These are phyloP conservation scores for Brenthis daphne DNA, from an alignment of 2,888 invertebrate genomes.

Conservation along the genomic window DNA sequence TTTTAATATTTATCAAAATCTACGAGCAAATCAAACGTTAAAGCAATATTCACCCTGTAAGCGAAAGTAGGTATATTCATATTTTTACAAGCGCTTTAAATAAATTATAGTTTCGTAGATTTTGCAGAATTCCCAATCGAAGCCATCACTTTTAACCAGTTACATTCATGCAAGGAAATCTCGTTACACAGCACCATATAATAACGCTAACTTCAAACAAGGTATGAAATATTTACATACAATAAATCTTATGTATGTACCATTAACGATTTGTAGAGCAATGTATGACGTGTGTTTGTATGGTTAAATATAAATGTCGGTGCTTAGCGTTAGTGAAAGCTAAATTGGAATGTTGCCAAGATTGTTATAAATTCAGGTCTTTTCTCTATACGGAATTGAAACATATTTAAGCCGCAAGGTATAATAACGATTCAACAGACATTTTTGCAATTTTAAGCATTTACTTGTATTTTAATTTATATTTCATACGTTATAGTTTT, in stretches of 20 bases:
- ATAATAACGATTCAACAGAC: conserved; percentile 9
- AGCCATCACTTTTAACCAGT: conserved; percentile 42
- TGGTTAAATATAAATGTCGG: conserved; percentile 22
- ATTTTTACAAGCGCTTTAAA: conserved; percentile 33
- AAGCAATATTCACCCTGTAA: conserved; percentile 30
- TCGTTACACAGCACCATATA: conserved; percentile 61
- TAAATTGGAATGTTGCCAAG: conserved; percentile 29
- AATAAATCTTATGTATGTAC: conserved; percentile 13
- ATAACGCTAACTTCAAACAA: conserved; percentile 27
- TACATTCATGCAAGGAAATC: conserved; percentile 81
- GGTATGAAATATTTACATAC: conserved; percentile 20
- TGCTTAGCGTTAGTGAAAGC: conserved; percentile 30
- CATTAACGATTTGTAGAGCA: conserved; percentile 9
- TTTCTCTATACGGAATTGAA: conserved; percentile 22
- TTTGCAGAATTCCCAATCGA: conserved; percentile 21
- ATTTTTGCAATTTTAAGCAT: conserved; percentile 1
- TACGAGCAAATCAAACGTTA: conserved; percentile 26
- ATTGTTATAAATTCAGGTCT: conserved; percentile 19
- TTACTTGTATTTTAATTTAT: background rate
- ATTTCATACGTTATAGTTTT: background rate
- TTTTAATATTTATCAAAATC: conserved; percentile 19
- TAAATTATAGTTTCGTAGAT: conserved; percentile 21
- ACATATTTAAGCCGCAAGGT: conserved; percentile 17
- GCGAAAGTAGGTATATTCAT: conserved; percentile 29
- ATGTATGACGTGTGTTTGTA: conserved; percentile 16